phyloP scores from a whole-genome alignment of 2,113 vertebrate species.

The Bufo gargarizans region DNA sequence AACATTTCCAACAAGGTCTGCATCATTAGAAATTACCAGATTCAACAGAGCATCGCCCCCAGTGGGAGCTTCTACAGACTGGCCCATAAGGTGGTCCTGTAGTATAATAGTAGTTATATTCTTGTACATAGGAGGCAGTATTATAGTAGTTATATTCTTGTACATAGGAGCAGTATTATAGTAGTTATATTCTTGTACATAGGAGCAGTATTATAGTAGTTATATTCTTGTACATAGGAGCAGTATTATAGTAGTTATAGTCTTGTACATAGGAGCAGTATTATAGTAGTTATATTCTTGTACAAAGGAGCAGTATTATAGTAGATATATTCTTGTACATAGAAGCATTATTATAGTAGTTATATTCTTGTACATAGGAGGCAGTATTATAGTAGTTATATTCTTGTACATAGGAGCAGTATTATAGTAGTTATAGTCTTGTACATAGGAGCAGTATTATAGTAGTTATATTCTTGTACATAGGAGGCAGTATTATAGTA shows the following conservation, averaged over 20 bases:
- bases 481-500: background rate
- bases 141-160: too few relatives aligned
- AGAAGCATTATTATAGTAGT: too few relatives aligned
- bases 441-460: background rate
- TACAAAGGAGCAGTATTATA: too few relatives aligned
- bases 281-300: background rate
- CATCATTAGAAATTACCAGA: too few relatives aligned
- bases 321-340: too few relatives aligned
- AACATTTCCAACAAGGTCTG: too few relatives aligned
- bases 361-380: too few relatives aligned
- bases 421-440: constrained; percentile 18
- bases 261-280: constrained; percentile 2
- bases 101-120: constrained; percentile 6
- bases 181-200: constrained; percentile 1
- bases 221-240: background rate
- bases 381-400: constrained; percentile 2
- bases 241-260: constrained; percentile 2
- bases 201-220: background rate
- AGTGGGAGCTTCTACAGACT: too few relatives aligned
- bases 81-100: too few relatives aligned
- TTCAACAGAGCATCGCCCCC: too few relatives aligned
- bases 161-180: too few relatives aligned
- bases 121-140: background rate
- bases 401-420: constrained; percentile 5
- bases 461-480: constrained; percentile 5